A percentile compares a stretch with the other conserved stretches of the same genome.
These are phyloP conservation scores for Mus caroli DNA, from an alignment of 2,797 vertebrate species.

Conservation along the genomic window DNA sequence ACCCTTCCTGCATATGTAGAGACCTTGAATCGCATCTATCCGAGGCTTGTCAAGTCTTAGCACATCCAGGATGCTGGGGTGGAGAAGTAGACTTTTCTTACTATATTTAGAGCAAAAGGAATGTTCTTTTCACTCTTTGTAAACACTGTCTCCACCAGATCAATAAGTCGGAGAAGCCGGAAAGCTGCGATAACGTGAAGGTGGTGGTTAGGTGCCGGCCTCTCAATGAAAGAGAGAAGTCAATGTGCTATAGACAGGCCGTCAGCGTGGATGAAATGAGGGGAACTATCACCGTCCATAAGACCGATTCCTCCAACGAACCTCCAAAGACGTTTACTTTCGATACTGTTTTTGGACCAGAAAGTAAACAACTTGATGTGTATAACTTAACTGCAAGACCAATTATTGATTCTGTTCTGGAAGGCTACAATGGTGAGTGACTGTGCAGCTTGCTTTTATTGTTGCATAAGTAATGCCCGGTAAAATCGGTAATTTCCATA, in stretches of 20 bases:
- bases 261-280: slow-evolving; percentile 97
- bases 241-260: slow-evolving; percentile 93
- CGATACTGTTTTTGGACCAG: slow-evolving; percentile 97
- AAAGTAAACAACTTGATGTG: slow-evolving; percentile 99
- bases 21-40: slow-evolving; percentile 52
- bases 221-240: slow-evolving; percentile 96
- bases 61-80: not conserved
- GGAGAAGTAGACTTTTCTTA: slow-evolving; percentile 35
- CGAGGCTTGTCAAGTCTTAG: slow-evolving; percentile 1
- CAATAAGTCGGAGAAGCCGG: slow-evolving; percentile 93
- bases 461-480: not conserved
- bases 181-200: slow-evolving; percentile 97
- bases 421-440: slow-evolving; percentile 97
- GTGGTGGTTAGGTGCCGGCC: slow-evolving; percentile 98
- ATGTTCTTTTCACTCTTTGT: not conserved
- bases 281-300: slow-evolving; percentile 97
- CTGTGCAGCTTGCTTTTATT: not conserved
- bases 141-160: slow-evolving; percentile 91
- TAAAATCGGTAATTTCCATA: not conserved
- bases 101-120: slow-evolving; percentile 41
- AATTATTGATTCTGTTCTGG: slow-evolving; percentile 97
- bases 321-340: slow-evolving; percentile 99
- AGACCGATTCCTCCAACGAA: slow-evolving; percentile 95
- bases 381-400: slow-evolving; percentile 99
- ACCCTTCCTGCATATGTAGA: not conserved